Percentiles rank a stretch among this genome's conserved stretches.
phyloP scores from a whole-genome alignment of 2,113 vertebrate genomes.

The Steatornis caripensis region DNA sequence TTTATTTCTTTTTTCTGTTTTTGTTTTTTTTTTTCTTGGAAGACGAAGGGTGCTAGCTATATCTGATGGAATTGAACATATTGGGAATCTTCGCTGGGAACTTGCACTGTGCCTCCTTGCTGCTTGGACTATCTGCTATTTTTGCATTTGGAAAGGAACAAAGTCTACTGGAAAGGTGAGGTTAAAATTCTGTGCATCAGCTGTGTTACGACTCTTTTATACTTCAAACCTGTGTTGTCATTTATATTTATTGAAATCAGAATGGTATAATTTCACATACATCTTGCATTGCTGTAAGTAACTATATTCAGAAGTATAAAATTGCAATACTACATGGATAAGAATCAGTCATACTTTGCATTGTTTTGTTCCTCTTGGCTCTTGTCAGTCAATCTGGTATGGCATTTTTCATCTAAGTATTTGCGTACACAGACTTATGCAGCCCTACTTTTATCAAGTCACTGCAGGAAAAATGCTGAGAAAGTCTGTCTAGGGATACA shows the following conservation, averaged over 20 bases:
- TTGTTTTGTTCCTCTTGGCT: background rate
- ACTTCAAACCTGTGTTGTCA: no score
- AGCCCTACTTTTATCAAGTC: background rate
- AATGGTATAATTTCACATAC: background rate
- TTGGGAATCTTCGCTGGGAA: slow-evolving; percentile 93
- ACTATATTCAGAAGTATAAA: background rate
- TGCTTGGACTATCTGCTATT: slow-evolving; percentile 98
- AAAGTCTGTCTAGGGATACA: background rate
- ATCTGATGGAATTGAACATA: slow-evolving; percentile 92
- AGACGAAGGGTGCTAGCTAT: slow-evolving; percentile 92
- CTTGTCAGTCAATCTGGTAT: background rate
- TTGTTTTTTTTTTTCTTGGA: background rate
- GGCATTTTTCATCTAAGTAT: background rate
- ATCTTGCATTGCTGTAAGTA: background rate
- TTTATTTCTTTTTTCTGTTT: background rate
- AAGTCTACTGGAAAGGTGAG: slow-evolving; percentile 98
- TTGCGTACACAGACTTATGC: background rate
- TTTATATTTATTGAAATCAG: background rate
- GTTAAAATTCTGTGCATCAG: background rate
- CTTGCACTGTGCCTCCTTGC: slow-evolving; percentile 91
- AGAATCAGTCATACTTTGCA: background rate
- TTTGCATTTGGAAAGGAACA: slow-evolving; percentile 99
- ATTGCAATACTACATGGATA: background rate
- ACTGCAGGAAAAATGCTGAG: background rate
- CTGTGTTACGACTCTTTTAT: background rate